These are phyloP conservation scores for Myotis daubentonii DNA, from an alignment of 2,797 vertebrate species.

Conservation along the genomic window DNA sequence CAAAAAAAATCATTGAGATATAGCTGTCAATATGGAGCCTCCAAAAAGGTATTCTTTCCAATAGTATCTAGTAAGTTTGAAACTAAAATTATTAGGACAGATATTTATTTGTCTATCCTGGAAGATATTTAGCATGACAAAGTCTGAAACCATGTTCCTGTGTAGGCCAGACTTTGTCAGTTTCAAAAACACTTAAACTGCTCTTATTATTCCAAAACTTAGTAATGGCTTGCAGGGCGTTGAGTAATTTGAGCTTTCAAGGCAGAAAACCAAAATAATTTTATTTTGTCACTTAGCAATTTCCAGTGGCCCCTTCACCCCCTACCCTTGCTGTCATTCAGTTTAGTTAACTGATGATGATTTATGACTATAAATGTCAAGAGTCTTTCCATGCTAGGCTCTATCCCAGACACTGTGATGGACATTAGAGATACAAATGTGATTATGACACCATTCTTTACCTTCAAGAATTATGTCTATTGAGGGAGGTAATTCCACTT, in stretches of 20 bases:
- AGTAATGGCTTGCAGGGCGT: slow-evolving; percentile 5
- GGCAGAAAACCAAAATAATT: neutral
- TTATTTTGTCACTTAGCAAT: slow-evolving; percentile 24
- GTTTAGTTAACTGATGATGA: neutral
- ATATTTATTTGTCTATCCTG: neutral
- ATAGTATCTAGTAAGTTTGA: slow-evolving; percentile 1
- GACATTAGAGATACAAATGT: neutral
- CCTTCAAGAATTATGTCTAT: neutral
- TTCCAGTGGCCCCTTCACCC: neutral
- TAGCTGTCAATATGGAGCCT: neutral
- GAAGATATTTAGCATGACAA: neutral
- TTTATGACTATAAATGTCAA: neutral
- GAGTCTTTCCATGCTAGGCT: neutral
- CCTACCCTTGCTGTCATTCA: neutral
- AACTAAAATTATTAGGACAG: slow-evolving; percentile 10
- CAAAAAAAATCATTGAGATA: neutral
- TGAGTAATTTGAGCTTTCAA: slow-evolving; percentile 37
- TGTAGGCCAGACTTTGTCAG: neutral
- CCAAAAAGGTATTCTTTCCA: neutral
- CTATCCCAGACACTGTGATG: neutral
- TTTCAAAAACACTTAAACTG: neutral
- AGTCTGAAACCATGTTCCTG: neutral
- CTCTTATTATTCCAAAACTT: neutral
- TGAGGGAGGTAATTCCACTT: neutral
- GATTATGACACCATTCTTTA: neutral